Percentiles rank a stretch among this genome's conserved stretches.
These are phyloP conservation scores for Cryptotis parvus DNA, from an alignment of 2,113 vertebrate genomes.

Conservation along the genomic window DNA sequence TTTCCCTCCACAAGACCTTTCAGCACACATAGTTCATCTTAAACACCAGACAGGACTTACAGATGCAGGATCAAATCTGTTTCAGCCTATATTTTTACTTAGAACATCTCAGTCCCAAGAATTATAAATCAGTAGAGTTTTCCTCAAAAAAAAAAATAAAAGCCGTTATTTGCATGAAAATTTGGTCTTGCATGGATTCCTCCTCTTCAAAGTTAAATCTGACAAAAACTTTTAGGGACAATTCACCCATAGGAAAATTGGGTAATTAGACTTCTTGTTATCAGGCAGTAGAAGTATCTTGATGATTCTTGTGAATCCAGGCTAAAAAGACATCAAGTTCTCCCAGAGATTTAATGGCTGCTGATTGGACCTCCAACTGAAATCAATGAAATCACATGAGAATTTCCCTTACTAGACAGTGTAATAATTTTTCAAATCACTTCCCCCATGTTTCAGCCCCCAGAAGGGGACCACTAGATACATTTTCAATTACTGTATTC, in stretches of 20 bases:
- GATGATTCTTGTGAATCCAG: slow-evolving; percentile 89
- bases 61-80: not conserved
- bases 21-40: not conserved
- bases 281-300: not conserved
- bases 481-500: too few species aligned
- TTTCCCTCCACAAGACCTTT: not conserved
- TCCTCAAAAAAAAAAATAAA: not conserved
- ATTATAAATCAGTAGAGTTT: not conserved
- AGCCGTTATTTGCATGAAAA: not conserved
- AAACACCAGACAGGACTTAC: slow-evolving; percentile 1
- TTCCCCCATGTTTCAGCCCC: not conserved
- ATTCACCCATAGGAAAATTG: not conserved
- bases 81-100: not conserved
- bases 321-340: slow-evolving; percentile 93
- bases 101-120: not conserved
- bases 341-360: slow-evolving; percentile 92
- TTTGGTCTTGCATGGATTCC: rapidly evolving
- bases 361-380: slow-evolving; percentile 90
- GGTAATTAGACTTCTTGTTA: not conserved
- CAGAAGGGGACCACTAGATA: not conserved
- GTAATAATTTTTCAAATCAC: not conserved
- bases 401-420: not conserved
- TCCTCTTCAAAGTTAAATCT: not conserved
- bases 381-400: slow-evolving; percentile 28
- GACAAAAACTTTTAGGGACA: too few species aligned